Conservation (phyloP, 2,113 vertebrate genomes). For the Marcusenius ussheri region DNA sequence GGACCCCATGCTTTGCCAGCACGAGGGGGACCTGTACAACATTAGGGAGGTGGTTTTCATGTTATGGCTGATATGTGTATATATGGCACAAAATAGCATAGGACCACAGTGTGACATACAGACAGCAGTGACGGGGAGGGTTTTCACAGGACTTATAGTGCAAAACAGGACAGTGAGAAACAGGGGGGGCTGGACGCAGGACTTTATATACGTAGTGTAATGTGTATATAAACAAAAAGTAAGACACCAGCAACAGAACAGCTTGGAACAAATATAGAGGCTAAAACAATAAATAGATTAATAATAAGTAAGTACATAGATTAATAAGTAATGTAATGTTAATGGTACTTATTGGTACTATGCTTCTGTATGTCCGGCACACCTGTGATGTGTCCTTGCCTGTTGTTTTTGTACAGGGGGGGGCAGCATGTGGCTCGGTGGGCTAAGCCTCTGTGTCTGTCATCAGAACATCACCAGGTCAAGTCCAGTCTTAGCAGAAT, state of each 20-base stretch:
- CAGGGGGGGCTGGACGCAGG: not conserved
- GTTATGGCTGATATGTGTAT: not conserved
- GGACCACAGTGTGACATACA: not conserved
- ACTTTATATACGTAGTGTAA: not conserved
- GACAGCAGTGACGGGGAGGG: not conserved
- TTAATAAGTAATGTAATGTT: not conserved
- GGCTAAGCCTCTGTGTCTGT: too few relatives aligned
- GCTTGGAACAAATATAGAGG: not conserved
- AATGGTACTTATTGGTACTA: not conserved
- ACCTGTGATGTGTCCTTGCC: not conserved
- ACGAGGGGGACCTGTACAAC: not conserved
- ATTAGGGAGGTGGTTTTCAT: not conserved
- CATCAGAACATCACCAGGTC: not conserved
- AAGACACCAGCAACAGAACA: too few relatives aligned
- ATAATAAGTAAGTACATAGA: not conserved
- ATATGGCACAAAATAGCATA: not conserved
- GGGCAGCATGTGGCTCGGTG: too few relatives aligned
- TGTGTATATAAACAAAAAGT: not conserved
- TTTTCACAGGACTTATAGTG: not conserved
- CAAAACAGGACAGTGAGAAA: not conserved
- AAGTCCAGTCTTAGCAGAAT: not conserved
- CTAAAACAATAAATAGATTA: not conserved
- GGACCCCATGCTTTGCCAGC: too few relatives aligned
- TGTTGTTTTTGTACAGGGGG: too few relatives aligned
- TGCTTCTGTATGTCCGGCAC: not conserved